phyloP scores from a whole-genome alignment of 2,888 invertebrate species.

The Campoplex nolae region DNA sequence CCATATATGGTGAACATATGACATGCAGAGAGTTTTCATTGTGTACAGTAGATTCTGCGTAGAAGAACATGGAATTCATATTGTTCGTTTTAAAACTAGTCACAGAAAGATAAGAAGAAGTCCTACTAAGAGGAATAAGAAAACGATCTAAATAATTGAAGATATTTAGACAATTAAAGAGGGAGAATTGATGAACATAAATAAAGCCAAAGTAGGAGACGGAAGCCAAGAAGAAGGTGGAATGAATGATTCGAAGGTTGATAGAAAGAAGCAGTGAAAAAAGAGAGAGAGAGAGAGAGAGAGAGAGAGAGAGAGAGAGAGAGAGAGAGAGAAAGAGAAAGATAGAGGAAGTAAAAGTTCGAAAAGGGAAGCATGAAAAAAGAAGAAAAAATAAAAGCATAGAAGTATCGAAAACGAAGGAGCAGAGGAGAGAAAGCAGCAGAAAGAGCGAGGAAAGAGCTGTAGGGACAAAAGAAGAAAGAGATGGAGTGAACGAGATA shows the following conservation, averaged over 20 bases:
- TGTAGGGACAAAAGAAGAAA: slow-evolving; percentile 37
- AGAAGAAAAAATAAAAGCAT: too few species aligned
- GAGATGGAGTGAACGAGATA: slow-evolving; percentile 5
- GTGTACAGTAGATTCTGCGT: too few species aligned
- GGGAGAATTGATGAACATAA: neutral
- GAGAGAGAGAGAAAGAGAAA: neutral
- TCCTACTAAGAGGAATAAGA: neutral
- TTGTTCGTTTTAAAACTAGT: neutral
- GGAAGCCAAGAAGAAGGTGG: neutral
- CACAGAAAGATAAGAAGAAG: neutral
- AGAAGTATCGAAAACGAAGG: too few species aligned
- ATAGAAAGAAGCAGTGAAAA: neutral
- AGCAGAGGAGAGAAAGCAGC: slow-evolving; percentile 77
- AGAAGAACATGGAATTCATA: too few species aligned
- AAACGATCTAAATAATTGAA: neutral
- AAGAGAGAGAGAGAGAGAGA: neutral
- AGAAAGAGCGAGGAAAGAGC: slow-evolving; percentile 75
- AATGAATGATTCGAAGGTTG: slow-evolving; percentile 7
- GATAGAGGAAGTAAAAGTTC: neutral
- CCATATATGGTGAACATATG: too few species aligned
- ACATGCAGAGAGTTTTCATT: too few species aligned
- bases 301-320: neutral
- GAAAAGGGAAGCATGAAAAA: slow-evolving; percentile 63
- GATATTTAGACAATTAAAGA: neutral
- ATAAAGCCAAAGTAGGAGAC: too few species aligned